phyloP scores from a whole-genome alignment of 2,113 vertebrate species.

The Sakesphorus luctuosus region DNA sequence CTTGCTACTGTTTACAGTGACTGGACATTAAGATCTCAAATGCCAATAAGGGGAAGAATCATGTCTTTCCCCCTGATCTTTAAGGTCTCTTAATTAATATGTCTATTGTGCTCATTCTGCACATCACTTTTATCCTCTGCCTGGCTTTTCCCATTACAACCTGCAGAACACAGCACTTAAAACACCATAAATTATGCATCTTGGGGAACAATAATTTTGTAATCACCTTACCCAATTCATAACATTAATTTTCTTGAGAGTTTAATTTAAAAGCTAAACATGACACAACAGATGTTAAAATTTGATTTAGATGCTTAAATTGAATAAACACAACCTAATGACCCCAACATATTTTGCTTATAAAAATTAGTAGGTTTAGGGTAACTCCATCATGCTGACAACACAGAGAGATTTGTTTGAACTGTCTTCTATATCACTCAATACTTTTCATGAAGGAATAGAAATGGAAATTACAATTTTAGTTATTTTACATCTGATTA shows the following conservation, averaged over 20 bases:
- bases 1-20: neutral
- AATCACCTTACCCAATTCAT: neutral
- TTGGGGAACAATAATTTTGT: neutral
- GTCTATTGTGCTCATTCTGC: neutral
- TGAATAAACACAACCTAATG: neutral
- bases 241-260: neutral
- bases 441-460: neutral
- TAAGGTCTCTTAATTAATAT: neutral
- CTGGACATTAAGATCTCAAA: neutral
- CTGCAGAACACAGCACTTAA: neutral
- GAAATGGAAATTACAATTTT: neutral
- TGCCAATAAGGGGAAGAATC: neutral
- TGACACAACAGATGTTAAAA: neutral
- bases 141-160: neutral
- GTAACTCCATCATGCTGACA: neutral
- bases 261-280: constrained; percentile 28
- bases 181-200: neutral
- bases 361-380: neutral
- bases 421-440: neutral
- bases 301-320: neutral
- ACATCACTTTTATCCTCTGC: neutral
- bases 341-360: neutral
- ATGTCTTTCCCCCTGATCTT: neutral
- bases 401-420: neutral
- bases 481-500: neutral